phyloP scores from a whole-genome alignment of 2,888 invertebrate species.

The Antitype chi region DNA sequence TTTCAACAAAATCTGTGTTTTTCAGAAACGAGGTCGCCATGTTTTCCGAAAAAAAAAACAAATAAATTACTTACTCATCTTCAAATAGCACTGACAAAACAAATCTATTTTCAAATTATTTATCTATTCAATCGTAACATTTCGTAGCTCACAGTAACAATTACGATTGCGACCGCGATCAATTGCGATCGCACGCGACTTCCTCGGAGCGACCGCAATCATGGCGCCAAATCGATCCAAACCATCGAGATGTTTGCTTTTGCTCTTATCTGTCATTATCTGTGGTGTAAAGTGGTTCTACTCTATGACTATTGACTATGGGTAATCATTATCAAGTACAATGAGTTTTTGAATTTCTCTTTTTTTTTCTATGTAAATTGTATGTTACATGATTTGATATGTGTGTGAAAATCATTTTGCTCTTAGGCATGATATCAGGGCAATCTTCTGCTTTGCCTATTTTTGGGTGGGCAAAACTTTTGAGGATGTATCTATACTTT shows the following conservation, averaged over 20 bases:
- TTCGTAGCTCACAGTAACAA: slow-evolving; percentile 70
- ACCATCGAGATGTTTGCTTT: slow-evolving; percentile 71
- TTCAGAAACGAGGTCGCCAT: neutral
- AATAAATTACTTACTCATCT: neutral
- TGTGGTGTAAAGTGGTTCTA: slow-evolving; percentile 67
- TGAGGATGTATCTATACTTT: neutral
- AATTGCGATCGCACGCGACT: slow-evolving; percentile 83
- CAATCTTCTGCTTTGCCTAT: neutral
- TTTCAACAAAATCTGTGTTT: neutral
- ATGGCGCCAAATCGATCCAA: slow-evolving; percentile 68
- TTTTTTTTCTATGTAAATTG: slow-evolving; percentile 21
- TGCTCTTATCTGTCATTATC: slow-evolving; percentile 68
- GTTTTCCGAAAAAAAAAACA: neutral
- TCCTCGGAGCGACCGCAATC: slow-evolving; percentile 75
- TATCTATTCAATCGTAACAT: slow-evolving; percentile 33
- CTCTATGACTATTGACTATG: slow-evolving; percentile 64
- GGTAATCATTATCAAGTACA: slow-evolving; percentile 62
- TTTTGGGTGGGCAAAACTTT: neutral
- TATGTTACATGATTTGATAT: slow-evolving; percentile 5
- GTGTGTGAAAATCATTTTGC: slow-evolving; percentile 13
- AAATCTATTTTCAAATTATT: slow-evolving; percentile 30
- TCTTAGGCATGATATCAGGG: neutral
- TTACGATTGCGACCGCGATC: slow-evolving; percentile 71
- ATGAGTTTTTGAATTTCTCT: slow-evolving; percentile 53
- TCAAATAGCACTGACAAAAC: slow-evolving; percentile 5